These are phyloP conservation scores for Sebastes hopkinsi DNA, from an alignment of 2,797 vertebrate genomes.

Conservation along the genomic window DNA sequence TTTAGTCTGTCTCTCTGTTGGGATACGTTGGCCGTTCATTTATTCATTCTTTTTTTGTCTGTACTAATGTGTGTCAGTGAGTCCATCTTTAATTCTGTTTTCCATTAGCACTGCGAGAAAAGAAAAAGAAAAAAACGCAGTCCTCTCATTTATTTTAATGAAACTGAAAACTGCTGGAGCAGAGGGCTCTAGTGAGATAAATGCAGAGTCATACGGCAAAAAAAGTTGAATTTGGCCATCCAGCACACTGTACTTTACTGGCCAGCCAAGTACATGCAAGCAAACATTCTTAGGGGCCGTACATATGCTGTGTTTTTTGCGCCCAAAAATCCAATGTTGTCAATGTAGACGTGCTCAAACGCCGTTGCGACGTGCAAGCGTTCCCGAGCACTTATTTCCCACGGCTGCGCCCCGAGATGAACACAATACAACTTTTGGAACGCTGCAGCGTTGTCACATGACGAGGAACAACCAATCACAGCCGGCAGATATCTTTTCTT, in stretches of 20 bases:
- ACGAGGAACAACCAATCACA: no score
- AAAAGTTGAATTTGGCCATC: not conserved
- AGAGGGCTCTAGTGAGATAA: not conserved
- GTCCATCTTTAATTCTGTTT: not conserved
- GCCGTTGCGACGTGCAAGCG: no score
- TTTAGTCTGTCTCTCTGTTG: not conserved
- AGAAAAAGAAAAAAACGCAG: not conserved
- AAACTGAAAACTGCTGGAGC: not conserved
- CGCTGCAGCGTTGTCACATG: no score
- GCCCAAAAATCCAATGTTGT: no score
- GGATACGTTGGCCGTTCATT: conserved; percentile 14
- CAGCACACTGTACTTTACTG: not conserved
- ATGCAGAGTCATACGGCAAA: not conserved
- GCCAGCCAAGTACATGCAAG: not conserved
- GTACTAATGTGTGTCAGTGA: not conserved
- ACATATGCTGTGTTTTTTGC: no score
- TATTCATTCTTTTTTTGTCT: not conserved
- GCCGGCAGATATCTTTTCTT: no score
- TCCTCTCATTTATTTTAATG: not conserved
- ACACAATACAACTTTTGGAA: no score
- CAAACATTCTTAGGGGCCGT: not conserved
- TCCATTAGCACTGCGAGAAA: not conserved
- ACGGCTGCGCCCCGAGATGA: no score
- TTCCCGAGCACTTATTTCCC: no score
- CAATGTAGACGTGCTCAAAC: no score